Conservation (phyloP, 2,797 vertebrate species). For the Periophthalmus magnuspinnatus region DNA sequence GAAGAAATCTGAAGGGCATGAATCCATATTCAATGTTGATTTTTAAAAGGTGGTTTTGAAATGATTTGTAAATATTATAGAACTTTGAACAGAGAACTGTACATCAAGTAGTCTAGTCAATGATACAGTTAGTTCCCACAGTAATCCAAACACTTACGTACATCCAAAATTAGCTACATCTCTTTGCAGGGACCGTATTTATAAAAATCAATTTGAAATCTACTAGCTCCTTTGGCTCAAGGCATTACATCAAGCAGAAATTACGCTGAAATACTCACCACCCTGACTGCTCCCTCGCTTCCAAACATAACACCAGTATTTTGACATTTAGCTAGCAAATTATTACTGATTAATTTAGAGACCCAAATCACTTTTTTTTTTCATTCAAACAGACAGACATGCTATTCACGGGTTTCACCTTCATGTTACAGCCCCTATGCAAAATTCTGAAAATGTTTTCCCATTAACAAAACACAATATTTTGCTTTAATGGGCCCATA, state of each 20-base stretch:
- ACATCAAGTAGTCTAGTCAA: not conserved
- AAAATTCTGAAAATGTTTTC: no score
- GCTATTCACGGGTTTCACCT: no score
- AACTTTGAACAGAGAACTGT: not conserved
- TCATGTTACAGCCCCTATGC: no score
- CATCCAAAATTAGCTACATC: not conserved
- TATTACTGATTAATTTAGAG: no score
- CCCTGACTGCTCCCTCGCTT: not conserved
- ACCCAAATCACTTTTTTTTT: no score
- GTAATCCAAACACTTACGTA: not conserved
- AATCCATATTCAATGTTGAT: slow-evolving; percentile 34
- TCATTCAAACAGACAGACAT: no score
- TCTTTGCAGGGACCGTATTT: not conserved
- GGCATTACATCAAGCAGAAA: not conserved
- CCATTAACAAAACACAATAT: no score
- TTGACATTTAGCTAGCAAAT: no score
- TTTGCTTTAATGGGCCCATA: no score
- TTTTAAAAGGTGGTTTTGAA: slow-evolving; percentile 19
- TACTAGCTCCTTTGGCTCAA: not conserved
- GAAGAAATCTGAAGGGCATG: slow-evolving; percentile 24
- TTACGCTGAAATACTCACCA: not conserved
- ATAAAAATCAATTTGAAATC: not conserved
- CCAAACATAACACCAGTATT: not conserved
- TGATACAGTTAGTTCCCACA: not conserved
- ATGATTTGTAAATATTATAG: slow-evolving; percentile 32